These are phyloP conservation scores for Lepidothrix coronata DNA, from an alignment of 2,113 vertebrate species.

Conservation along the genomic window DNA sequence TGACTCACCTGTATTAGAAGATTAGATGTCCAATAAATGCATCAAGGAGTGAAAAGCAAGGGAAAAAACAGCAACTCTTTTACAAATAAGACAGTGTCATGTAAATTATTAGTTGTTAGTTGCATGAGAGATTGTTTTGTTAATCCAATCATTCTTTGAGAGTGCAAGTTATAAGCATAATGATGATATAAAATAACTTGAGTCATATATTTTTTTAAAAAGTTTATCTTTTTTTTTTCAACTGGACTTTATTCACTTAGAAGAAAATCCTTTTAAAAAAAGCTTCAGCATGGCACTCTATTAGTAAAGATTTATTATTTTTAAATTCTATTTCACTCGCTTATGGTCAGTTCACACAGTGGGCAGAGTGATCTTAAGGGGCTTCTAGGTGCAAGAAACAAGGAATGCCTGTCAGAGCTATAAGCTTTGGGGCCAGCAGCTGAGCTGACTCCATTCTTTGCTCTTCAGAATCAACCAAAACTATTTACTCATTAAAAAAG, in stretches of 20 bases:
- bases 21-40: neutral
- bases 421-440: neutral
- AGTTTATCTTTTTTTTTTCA: neutral
- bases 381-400: neutral
- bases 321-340: neutral
- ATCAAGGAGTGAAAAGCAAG: neutral
- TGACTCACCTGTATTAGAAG: neutral
- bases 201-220: neutral
- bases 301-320: neutral
- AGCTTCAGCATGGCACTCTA: neutral
- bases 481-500: neutral
- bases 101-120: neutral
- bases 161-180: neutral
- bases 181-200: neutral
- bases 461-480: neutral
- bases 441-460: neutral
- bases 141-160: neutral
- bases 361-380: neutral
- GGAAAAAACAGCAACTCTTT: neutral
- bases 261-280: neutral
- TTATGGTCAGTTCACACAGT: rapidly evolving
- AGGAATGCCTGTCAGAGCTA: neutral
- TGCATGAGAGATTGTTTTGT: neutral
- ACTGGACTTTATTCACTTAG: neutral
- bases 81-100: neutral